Base-by-base conservation (phyloP, 2,888 invertebrate genomes). In the Bombyx huttoni region DNA sequence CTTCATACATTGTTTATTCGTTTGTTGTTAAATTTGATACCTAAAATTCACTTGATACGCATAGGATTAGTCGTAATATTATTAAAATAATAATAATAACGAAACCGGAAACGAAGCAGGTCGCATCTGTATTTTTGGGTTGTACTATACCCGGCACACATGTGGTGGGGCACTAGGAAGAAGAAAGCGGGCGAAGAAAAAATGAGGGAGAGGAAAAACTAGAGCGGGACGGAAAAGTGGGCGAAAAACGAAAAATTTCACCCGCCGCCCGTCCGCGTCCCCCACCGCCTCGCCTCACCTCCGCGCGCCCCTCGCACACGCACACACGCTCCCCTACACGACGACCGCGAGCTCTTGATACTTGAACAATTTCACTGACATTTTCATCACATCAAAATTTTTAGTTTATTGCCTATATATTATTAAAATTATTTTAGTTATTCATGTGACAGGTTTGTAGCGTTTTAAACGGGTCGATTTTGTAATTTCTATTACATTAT, bases 211-310 rank as follows among this genome's bases (percentile, higher is more conserved):
- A 84, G 74, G 85, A 86, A 88, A 87, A 88, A 88, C 87, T 86
- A 88, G 88, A 88, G 82, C 82, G 79, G 85, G 88, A 88, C 84
- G 83, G 86, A 85, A 86, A 87, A 86, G 86, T 86, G 84, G 87
- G 87, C 80, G 88, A 88, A 88, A 88, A 87, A 87, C 87, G 87
- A 88, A 88, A 88, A 88, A 86, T 88, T 87, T 85, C 81, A 75
- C 80, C 82, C 71, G 68, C 73, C 60, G 61, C 68, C 72, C 71
- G 70, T 66, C 58, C 63, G 62, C 62, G 59, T 56, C 61, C 59
- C 61, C 67, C 64, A 68, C 65, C 67, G 63, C 67, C 68, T 64
- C 68, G 58, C 65, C 54, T 47, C 49, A 52, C 64, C 62, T 61
- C 71, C 75, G 68, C 70, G 62, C 67, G 74, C 64, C 66, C 73